phyloP scores from a whole-genome alignment of 2,797 vertebrate species.

The Falco rusticolus region DNA sequence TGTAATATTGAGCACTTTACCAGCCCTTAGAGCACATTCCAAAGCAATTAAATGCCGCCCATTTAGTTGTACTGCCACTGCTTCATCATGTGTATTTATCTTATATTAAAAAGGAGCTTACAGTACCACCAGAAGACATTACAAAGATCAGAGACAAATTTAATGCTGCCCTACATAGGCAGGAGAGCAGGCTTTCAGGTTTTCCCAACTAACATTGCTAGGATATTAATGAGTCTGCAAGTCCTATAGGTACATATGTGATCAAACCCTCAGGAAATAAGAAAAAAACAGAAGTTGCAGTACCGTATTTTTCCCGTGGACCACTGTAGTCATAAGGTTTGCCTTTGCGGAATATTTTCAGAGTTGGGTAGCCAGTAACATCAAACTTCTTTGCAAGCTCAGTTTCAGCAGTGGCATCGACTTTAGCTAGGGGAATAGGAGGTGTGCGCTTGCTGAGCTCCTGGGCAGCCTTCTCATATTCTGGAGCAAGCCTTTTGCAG shows the following conservation, averaged over 20 bases:
- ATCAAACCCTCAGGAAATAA: not conserved
- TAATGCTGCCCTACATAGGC: not conserved
- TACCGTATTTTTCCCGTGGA: conserved; percentile 93
- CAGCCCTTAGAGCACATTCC: rapidly evolving
- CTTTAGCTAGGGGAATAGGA: conserved; percentile 91
- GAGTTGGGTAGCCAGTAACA: conserved; percentile 90
- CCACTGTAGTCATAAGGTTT: conserved; percentile 92
- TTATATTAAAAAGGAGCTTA: not conserved
- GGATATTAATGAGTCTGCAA: not conserved
- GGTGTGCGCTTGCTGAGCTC: conserved; percentile 86
- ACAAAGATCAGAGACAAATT: not conserved
- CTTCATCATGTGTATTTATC: not conserved
- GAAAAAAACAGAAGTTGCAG: not conserved
- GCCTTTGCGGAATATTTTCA: conserved; percentile 97
- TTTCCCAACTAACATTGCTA: not conserved
- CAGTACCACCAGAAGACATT: not conserved
- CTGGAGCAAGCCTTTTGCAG: conserved; percentile 94
- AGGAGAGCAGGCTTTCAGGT: not conserved
- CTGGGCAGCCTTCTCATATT: conserved; percentile 94
- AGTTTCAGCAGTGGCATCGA: conserved; percentile 86
- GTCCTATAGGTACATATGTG: not conserved
- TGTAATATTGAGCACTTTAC: not conserved
- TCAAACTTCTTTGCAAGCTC: conserved; percentile 88
- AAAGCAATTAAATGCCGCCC: not conserved
- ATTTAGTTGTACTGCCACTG: not conserved